Evolutionary conservation across 2,113 vertebrate genomes (phyloP), one percentile per base, ranked within the genome.

Genomic region (Bucco capensis): DNA sequence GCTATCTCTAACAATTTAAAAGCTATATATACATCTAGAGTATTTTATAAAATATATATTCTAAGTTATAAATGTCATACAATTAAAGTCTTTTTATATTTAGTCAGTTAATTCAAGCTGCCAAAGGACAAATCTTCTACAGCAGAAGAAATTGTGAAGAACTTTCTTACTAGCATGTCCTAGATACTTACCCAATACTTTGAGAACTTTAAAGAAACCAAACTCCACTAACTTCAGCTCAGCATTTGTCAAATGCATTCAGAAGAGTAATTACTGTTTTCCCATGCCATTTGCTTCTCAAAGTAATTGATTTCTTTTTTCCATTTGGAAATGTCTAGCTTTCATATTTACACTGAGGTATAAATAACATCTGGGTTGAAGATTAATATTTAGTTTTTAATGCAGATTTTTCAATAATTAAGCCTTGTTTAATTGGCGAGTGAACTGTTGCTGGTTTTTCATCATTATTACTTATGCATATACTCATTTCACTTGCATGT

Each of bases 261-360:
- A 61, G 83, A 95, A 95, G 75, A 86, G 66, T 47, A 95, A 95
- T 53, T 81, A 35, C 22, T 78, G 58, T 46, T 86, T 82, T 90
- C 89, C 81, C 66, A 30, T 69, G 67, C 58, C 84, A 85, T 58
- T 73, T 58, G 47, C 50, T 75, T 91, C 67, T 66, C n/a, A 79
- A 94, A 89, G 44, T 13, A 76, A 83, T 62, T 88, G 73, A 71
- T 81, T 92, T 77, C 46, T 85, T 89, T 72, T 61, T 91, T 50
- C 35, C 37, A 71, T 31, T 84, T 88, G 10, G n/a, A 89, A 91
- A 75, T n/a, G 46, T 61, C 81, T 85, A 61, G 28, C 46, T 89
- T 94, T 82, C 80, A 67, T 71, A 86, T 62, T 83, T 40, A 66
- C 71, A 73, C 1, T 14, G 14, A 75, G 33, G 31, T 79, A 87